phyloP scores from a whole-genome alignment of 2,888 invertebrate genomes.

The Drosophila tanythrix region DNA sequence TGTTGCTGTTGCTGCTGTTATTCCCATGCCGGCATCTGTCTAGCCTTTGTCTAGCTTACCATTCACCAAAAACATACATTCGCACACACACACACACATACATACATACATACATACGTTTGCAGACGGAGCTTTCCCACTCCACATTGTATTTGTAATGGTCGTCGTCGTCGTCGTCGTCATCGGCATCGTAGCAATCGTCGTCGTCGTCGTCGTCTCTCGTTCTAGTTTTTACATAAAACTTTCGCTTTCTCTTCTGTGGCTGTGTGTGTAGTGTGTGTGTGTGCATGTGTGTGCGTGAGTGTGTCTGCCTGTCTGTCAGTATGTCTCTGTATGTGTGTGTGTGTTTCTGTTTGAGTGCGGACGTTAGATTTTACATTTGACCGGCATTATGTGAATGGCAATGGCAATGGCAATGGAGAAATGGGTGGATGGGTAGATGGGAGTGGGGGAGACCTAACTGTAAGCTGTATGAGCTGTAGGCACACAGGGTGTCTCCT shows the following conservation, averaged over 20 bases:
- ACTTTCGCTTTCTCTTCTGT: conserved; percentile 71
- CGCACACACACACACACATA: conserved; percentile 12
- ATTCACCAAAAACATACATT: conserved; percentile 11
- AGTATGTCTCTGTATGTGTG: conserved; percentile 22
- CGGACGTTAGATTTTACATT: conserved; percentile 77
- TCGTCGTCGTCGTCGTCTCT: conserved; percentile 42
- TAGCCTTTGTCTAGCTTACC: conserved; percentile 72
- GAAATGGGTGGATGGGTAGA: conserved; percentile 3
- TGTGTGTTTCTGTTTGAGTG: conserved; percentile 44
- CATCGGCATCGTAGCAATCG: conserved; percentile 30
- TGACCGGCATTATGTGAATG: conserved; percentile 67
- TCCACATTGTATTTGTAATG: conserved; percentile 58
- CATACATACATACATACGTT: not conserved
- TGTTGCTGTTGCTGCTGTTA: conserved; percentile 16
- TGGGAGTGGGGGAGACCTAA: conserved; percentile 3
- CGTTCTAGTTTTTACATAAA: conserved; percentile 75
- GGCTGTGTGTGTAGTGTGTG: conserved; percentile 22
- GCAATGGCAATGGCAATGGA: conserved; percentile 15
- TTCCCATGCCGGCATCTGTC: conserved; percentile 48
- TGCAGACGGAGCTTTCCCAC: conserved; percentile 40
- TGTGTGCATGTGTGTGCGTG: conserved; percentile 14
- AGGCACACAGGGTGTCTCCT: conserved; percentile 30
- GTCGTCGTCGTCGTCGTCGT: conserved; percentile 37
- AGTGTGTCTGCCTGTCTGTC: conserved; percentile 22
- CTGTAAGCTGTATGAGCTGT: conserved; percentile 27